Percentiles rank a stretch among this genome's conserved stretches.
phyloP scores from a whole-genome alignment of 2,113 vertebrate genomes.

The Hypocryptadius cinnamomeus region DNA sequence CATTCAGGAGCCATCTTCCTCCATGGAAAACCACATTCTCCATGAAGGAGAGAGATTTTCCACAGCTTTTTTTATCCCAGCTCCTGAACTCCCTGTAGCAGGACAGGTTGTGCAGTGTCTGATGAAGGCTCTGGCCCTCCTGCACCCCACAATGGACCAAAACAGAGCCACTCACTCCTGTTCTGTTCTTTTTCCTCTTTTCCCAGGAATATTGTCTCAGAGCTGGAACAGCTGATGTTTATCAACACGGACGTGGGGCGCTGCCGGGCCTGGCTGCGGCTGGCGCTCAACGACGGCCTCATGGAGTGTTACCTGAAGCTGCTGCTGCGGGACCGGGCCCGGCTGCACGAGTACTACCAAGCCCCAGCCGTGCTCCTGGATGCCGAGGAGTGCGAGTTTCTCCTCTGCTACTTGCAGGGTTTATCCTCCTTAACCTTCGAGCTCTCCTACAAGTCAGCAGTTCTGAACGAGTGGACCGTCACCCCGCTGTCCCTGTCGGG shows the following conservation, averaged over 20 bases:
- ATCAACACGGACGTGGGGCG: slow-evolving; percentile 88
- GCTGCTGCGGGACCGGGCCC: slow-evolving; percentile 79
- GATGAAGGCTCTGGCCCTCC: not conserved
- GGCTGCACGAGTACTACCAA: slow-evolving; percentile 81
- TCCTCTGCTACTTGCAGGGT: slow-evolving; percentile 92
- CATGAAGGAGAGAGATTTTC: not conserved
- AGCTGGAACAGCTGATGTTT: slow-evolving; percentile 85
- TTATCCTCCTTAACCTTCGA: slow-evolving; percentile 84
- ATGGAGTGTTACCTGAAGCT: slow-evolving; percentile 90
- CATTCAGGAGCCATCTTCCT: not conserved
- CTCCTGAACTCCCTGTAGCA: not conserved
- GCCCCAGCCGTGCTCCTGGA: slow-evolving; percentile 83
- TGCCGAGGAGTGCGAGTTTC: slow-evolving; percentile 85
- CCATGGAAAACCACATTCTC: not conserved
- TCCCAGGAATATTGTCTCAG: slow-evolving; percentile 80
- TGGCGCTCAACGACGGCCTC: slow-evolving; percentile 90
- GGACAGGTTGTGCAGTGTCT: not conserved
- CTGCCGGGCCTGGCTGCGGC: slow-evolving; percentile 89
- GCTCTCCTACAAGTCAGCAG: slow-evolving; percentile 91
- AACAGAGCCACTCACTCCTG: rapidly evolving
- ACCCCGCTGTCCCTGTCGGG: slow-evolving; percentile 88
- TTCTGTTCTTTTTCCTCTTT: not conserved
- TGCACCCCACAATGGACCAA: rapidly evolving
- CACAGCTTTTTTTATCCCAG: not conserved
- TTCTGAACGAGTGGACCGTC: slow-evolving; percentile 91